phyloP scores from a whole-genome alignment of 2,797 vertebrate species.

The Poecilia picta region DNA sequence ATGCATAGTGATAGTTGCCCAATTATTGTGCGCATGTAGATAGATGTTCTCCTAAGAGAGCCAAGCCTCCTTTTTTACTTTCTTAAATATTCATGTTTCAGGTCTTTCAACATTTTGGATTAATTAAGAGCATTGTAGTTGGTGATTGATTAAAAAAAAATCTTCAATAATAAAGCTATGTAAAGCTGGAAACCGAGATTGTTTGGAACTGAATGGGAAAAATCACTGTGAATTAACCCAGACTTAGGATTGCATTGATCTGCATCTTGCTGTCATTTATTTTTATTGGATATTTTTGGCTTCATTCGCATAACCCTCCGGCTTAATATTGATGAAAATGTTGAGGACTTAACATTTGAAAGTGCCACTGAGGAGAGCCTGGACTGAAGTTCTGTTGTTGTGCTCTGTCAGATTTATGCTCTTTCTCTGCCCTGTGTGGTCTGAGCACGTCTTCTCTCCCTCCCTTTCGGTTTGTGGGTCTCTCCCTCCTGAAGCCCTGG shows the following conservation, averaged over 20 bases:
- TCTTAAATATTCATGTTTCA: too few species aligned
- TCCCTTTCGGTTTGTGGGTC: constrained; percentile 31
- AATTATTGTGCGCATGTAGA: too few species aligned
- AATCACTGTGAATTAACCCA: neutral
- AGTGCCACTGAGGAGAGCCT: constrained; percentile 36
- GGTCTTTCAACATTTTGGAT: too few species aligned
- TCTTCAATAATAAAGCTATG: neutral
- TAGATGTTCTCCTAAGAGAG: too few species aligned
- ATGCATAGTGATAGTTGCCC: too few species aligned
- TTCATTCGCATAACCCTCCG: neutral
- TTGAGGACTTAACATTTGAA: constrained; percentile 18
- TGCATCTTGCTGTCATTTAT: neutral
- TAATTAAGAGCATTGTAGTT: too few species aligned
- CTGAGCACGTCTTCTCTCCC: constrained; percentile 30
- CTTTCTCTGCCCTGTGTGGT: constrained; percentile 42
- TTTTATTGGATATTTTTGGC: neutral
- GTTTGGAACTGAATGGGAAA: neutral
- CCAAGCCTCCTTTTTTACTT: too few species aligned
- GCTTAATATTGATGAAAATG: constrained; percentile 7
- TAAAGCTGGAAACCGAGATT: neutral
- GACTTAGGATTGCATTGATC: neutral
- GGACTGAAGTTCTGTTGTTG: constrained; percentile 47
- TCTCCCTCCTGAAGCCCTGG: constrained; percentile 36
- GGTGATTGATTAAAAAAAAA: too few species aligned
- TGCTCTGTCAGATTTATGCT: constrained; percentile 45